These are phyloP conservation scores for Hoplodrina ambigua DNA, from an alignment of 2,888 invertebrate genomes.

Conservation along the genomic window DNA sequence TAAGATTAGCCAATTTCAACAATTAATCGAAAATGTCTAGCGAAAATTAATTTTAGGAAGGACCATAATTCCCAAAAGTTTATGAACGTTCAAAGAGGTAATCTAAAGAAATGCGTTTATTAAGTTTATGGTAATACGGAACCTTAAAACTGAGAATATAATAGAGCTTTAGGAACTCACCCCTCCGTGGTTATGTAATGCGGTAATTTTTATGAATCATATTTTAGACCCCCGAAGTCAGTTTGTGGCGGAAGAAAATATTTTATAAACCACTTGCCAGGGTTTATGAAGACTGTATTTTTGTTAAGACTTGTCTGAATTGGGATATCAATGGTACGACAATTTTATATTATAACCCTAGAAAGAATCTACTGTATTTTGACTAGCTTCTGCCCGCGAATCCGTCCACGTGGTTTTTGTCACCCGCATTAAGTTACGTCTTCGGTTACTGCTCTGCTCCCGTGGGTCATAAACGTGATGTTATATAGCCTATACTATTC, in stretches of 20 bases:
- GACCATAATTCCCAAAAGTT: conserved; percentile 68
- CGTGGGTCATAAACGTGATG: too few species aligned
- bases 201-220: conserved; percentile 63
- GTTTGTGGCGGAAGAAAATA: conserved; percentile 44
- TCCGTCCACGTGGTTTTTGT: too few species aligned
- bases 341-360: conserved; percentile 19
- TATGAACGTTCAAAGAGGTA: conserved; percentile 72
- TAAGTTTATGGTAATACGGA: conserved; percentile 61
- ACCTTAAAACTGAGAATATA: conserved; percentile 66
- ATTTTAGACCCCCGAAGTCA: conserved; percentile 47
- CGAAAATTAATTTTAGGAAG: conserved; percentile 71
- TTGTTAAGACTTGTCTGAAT: conserved; percentile 11
- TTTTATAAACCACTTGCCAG: conserved; percentile 47
- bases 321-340: conserved; percentile 26
- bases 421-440: too few species aligned
- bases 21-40: conserved; percentile 71
- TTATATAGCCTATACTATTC: too few species aligned
- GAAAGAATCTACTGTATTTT: neutral
- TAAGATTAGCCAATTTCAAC: conserved; percentile 69
- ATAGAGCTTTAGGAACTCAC: conserved; percentile 55
- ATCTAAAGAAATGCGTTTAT: conserved; percentile 65
- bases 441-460: too few species aligned
- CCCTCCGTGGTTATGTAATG: conserved; percentile 51
- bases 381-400: neutral
- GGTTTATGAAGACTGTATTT: conserved; percentile 48